Conservation (phyloP, 1,140 invertebrate species). For the Tyrophagus putrescentiae region DNA sequence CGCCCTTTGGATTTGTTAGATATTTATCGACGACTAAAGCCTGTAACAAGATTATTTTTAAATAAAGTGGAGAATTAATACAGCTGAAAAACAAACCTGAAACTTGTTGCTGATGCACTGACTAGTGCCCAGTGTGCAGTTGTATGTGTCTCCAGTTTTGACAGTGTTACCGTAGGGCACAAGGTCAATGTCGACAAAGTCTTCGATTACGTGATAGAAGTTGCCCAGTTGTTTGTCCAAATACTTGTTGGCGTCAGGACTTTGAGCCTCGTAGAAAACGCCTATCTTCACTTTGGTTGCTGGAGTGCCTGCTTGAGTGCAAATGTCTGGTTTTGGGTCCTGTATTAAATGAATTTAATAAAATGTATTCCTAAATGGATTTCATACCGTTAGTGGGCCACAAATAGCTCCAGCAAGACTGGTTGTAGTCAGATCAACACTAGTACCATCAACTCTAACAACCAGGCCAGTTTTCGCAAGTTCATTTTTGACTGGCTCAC, state of each 20-base stretch:
- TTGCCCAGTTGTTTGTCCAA: conserved; percentile 4
- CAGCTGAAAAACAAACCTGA: conserved; percentile 6
- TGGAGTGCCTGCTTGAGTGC: conserved; percentile 9
- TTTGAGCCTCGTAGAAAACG: conserved; percentile 15
- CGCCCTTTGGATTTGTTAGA: conserved; percentile 2
- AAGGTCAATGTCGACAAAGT: conserved; percentile 22
- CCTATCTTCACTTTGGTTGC: conserved; percentile 13
- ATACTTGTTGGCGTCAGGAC: background rate
- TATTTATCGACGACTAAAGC: conserved; percentile 16
- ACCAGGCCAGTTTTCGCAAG: conserved; percentile 9
- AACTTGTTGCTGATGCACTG: conserved; percentile 15
- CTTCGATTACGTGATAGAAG: conserved; percentile 22
- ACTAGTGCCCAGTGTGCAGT: background rate
- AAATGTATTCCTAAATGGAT: conserved; percentile 14
- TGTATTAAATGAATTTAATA: conserved; percentile 1
- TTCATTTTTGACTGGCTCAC: background rate
- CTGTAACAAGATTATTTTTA: conserved; percentile 3
- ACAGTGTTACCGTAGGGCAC: conserved; percentile 20
- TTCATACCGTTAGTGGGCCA: background rate
- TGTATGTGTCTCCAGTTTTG: background rate
- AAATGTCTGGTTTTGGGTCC: conserved; percentile 17
- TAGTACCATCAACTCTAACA: background rate
- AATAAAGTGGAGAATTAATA: background rate
- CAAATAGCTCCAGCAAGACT: conserved; percentile 17
- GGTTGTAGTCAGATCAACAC: background rate